Percentiles rank a stretch among this genome's conserved stretches.
These are phyloP conservation scores for Mobula birostris DNA, from an alignment of 2,113 vertebrate species.

Conservation along the genomic window DNA sequence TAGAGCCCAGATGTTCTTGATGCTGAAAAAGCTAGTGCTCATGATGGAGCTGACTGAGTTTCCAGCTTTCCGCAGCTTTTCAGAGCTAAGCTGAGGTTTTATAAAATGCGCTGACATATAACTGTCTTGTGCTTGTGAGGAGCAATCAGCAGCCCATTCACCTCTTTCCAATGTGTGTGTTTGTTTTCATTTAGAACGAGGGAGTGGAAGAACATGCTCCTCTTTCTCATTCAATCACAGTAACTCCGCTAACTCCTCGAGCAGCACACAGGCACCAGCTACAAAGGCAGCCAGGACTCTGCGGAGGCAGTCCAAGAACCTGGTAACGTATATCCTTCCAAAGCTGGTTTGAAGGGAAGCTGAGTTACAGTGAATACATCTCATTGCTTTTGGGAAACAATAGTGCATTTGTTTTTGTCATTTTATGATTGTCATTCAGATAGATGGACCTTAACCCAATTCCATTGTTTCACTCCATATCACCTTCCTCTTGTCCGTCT, in stretches of 20 bases:
- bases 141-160: background rate
- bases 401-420: background rate
- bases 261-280: constrained; percentile 46
- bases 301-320: constrained; percentile 72
- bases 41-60: no score
- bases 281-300: constrained; percentile 57
- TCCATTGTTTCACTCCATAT: background rate
- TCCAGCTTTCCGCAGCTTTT: background rate
- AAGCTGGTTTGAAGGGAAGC: background rate
- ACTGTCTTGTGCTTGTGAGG: background rate
- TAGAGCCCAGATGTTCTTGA: no score
- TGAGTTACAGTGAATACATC: background rate
- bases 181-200: constrained; percentile 59
- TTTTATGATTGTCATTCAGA: background rate
- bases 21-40: no score
- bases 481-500: background rate
- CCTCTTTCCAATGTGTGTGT: constrained; percentile 11
- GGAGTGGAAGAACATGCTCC: constrained; percentile 69
- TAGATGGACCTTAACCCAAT: background rate
- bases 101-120: background rate
- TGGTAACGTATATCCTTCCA: constrained; percentile 54
- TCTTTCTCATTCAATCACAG: constrained; percentile 58
- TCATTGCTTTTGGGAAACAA: background rate
- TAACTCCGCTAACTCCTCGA: constrained; percentile 53
- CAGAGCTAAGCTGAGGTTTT: background rate